Evolutionary conservation across 2,888 invertebrate genomes (phyloP), one percentile per base, ranked within the genome.

Genomic region (Neuroscelio doddi): DNA sequence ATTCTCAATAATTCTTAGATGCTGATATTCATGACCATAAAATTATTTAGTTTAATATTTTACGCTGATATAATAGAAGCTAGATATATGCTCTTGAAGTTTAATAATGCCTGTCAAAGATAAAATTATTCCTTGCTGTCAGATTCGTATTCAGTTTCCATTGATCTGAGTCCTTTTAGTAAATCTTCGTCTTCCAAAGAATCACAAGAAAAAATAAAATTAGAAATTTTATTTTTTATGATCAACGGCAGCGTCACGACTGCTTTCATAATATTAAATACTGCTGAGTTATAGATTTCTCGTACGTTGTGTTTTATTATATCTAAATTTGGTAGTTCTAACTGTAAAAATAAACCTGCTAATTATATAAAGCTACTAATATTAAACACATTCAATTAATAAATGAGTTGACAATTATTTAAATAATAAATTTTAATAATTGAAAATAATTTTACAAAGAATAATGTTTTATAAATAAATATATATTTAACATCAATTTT

Each of bases 261-360:
- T 14, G 66, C 50, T n/a, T 61, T 67, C 57, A 79, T 71, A 5
- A 70, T 10, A 34, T 56, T 50, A 34, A 73, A 27, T 3, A 81
- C 59, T 3, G 66, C 55, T 27, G 42, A 62, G 58, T 81, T 81
- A 69, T 81, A 81, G 0, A 46, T 34, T 24, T 76, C 69, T 16
- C 64, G 21, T n/a, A 74, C 3, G 4, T 38, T 53, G 29, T 69
- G 68, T 50, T 71, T 78, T 16, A 76, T 45, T n/a, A 34, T 42
- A 0, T 67, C 72, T 10, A 77, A 5, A 10, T 69, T 64, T 0
- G 78, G 73, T n/a, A 75, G 36, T 27, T 66, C 46, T 32, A 58
- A 42, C 78, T 79, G 66, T 5, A 44, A 65, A 50, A 7, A 8
- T 12, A 26, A 30, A n/a, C 1, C 5, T 15, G 21, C n/a, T n/a